Base-by-base conservation (phyloP, 2,888 invertebrate genomes). In the Chironomus riparius region DNA sequence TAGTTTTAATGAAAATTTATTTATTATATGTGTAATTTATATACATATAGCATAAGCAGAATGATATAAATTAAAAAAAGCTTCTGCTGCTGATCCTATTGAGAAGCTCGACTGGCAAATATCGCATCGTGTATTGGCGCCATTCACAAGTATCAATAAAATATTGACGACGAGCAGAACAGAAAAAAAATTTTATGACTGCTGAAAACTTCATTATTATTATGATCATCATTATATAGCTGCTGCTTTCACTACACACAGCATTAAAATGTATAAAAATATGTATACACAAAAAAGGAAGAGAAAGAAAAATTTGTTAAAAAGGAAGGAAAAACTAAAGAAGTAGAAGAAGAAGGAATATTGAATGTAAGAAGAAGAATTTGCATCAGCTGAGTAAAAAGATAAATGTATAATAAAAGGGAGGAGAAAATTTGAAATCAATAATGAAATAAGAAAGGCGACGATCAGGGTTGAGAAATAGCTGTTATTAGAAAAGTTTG, bases 81-180 rank as follows among this genome's bases (percentile, higher is more conserved):
- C 56, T 56, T 56, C 56, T 56, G 56, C 18, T 56, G 56, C 56
- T 18, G 56, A 18, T 56, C 15, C 56, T 56, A 56, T 56, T 56
- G 56, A 18, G 56, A 56, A 56, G 56, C 56, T 18, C 56, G 15
- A 18, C 15, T 56, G 56, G 50, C 15, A 62, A 21, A 50, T 50
- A 13, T 47, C n/a, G 73, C 61, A 73, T 73, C 15, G 21, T 56
- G 22, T 71, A 61, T 74, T 68, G 74, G 74, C 74, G 74, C 74
- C 74, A 73, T 71, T 71, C 47, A 71, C 47, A 56, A 73, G 72
- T 73, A 73, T 73, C 72, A 73, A 73, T 73, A 73, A 73, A 73
- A 73, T 73, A 47, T 68, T n/a, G 28, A 24, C 28, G 38, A 38
- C 68, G 38, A 18, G 13, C 65, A 65, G 13, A 38, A 38, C 10